phyloP scores from a whole-genome alignment of 2,888 invertebrate species.

The Gymnocheta viridis region DNA sequence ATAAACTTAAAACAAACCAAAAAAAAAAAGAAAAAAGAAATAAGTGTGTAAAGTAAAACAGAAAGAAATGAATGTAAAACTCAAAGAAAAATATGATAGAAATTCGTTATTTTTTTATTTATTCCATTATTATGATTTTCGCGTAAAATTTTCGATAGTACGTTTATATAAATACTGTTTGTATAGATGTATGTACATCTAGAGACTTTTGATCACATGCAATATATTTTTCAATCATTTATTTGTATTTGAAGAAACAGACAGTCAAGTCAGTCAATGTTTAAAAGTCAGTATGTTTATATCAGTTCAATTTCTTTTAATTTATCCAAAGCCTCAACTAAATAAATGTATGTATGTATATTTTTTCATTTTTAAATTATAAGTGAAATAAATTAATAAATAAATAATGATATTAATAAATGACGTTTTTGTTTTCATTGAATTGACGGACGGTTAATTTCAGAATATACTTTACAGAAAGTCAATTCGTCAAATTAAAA shows the following conservation, averaged over 20 bases:
- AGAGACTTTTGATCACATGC: neutral
- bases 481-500: too few species aligned
- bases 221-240: neutral
- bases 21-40: constrained; percentile 46
- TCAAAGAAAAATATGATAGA: constrained; percentile 31
- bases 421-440: neutral
- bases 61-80: constrained; percentile 50
- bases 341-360: constrained; percentile 24
- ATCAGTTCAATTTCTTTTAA: constrained; percentile 3
- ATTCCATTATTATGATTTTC: constrained; percentile 47
- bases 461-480: too few species aligned
- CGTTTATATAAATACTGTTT: neutral
- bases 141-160: constrained; percentile 7
- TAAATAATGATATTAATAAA: constrained; percentile 28
- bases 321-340: constrained; percentile 13
- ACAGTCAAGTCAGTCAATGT: neutral
- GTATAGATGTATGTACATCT: neutral
- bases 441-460: neutral
- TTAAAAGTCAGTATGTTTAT: too few species aligned
- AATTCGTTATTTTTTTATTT: constrained; percentile 26
- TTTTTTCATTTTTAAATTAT: constrained; percentile 30
- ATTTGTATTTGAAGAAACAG: neutral
- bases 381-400: constrained; percentile 35
- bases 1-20: constrained; percentile 60
- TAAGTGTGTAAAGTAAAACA: constrained; percentile 55